A percentile compares a stretch with the other conserved stretches of the same genome.
phyloP scores from a whole-genome alignment of 2,888 invertebrate species.

The Macrosoma leucophasiata region DNA sequence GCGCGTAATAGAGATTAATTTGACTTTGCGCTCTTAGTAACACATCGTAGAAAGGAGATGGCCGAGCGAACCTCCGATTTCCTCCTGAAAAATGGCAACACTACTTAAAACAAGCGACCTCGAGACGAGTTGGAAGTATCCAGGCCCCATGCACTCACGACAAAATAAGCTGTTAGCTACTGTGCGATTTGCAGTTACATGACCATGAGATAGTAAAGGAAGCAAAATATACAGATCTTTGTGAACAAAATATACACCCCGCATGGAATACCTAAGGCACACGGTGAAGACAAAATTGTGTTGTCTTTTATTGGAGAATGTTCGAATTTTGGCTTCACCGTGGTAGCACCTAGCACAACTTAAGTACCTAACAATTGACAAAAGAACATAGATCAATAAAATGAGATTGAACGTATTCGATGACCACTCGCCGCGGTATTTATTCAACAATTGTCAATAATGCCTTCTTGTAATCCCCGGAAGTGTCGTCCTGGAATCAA shows the following conservation, averaged over 20 bases:
- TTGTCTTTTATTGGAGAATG: slow-evolving; percentile 1
- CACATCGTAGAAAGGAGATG: slow-evolving; percentile 79
- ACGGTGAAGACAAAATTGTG: slow-evolving; percentile 33
- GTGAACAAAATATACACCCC: slow-evolving; percentile 48
- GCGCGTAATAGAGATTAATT: slow-evolving; percentile 50
- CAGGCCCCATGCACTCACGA: slow-evolving; percentile 50
- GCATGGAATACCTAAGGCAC: slow-evolving; percentile 34
- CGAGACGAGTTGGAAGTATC: slow-evolving; percentile 35
- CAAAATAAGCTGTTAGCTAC: slow-evolving; percentile 59
- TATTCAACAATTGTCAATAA: slow-evolving; percentile 89
- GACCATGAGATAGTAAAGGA: slow-evolving; percentile 46
- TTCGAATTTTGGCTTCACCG: slow-evolving; percentile 17
- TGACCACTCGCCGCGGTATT: slow-evolving; percentile 40
- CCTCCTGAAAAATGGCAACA: slow-evolving; percentile 79
- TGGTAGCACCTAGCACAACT: slow-evolving; percentile 22
- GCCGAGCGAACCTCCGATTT: slow-evolving; percentile 78
- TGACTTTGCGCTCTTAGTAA: slow-evolving; percentile 64
- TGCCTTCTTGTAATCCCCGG: slow-evolving; percentile 94
- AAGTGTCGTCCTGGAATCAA: slow-evolving; percentile 90
- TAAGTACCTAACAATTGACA: slow-evolving; percentile 62
- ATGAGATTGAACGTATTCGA: slow-evolving; percentile 45
- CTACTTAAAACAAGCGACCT: slow-evolving; percentile 52
- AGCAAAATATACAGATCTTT: slow-evolving; percentile 74
- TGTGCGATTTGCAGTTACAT: slow-evolving; percentile 59
- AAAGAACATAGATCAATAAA: slow-evolving; percentile 51